Evolutionary conservation across 2,113 vertebrate species (phyloP).

Genomic region (Plecturocebus donacophilus): DNA sequence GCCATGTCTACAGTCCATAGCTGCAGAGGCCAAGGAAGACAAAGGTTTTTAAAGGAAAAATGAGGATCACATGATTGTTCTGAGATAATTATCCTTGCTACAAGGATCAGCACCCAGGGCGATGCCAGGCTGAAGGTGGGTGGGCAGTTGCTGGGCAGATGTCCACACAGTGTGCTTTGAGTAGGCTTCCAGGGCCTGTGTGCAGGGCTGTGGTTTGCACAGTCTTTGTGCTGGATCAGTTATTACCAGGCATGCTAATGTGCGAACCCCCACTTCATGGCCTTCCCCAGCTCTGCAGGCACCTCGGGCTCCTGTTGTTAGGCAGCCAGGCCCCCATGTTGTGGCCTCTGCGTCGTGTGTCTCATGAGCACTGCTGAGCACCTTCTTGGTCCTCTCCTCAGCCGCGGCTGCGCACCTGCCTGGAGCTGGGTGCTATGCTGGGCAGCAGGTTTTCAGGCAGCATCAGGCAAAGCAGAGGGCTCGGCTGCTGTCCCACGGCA

Average conservation of each 20-base stretch:
- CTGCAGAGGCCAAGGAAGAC: background rate
- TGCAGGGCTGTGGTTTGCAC: background rate
- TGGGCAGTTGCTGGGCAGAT: background rate
- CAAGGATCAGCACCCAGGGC: background rate
- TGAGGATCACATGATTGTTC: background rate
- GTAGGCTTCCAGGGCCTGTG: background rate
- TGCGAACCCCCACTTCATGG: background rate
- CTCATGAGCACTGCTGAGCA: background rate
- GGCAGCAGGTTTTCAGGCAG: background rate
- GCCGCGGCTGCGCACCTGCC: fast-evolving
- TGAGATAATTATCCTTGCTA: background rate
- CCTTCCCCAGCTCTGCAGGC: background rate
- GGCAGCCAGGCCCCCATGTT: too few species aligned
- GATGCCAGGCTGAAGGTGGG: background rate
- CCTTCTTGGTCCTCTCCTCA: background rate
- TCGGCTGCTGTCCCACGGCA: background rate
- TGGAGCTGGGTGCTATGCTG: background rate
- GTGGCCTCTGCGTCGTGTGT: too few species aligned
- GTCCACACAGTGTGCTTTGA: background rate
- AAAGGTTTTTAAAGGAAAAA: background rate
- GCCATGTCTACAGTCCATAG: background rate
- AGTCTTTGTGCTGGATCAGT: background rate
- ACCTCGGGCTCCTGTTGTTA: fast-evolving
- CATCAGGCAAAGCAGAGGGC: background rate
- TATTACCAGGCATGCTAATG: background rate